Conservation (phyloP, 2,888 invertebrate species). For the Watsonalla cultraria region DNA sequence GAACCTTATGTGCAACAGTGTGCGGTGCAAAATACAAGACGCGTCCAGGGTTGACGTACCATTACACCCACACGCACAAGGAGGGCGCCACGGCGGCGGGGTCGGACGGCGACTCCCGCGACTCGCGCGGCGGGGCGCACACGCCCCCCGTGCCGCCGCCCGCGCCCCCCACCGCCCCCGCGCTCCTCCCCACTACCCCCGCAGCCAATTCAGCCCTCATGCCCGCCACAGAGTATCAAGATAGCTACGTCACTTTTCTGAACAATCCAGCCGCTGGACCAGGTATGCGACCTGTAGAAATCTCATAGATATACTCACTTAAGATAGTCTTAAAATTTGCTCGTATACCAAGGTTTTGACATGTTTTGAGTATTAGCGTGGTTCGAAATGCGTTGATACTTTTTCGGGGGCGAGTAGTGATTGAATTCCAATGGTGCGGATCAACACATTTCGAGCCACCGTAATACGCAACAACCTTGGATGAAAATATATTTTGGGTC, state of each 20-base stretch:
- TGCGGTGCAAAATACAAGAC: slow-evolving; percentile 98
- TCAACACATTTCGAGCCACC: no score
- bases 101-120: slow-evolving; percentile 56
- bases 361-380: no score
- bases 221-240: slow-evolving; percentile 79
- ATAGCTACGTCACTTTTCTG: slow-evolving; percentile 83
- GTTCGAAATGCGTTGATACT: no score
- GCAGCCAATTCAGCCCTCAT: slow-evolving; percentile 31
- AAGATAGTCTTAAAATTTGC: no score
- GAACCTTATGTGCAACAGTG: slow-evolving; percentile 74
- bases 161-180: slow-evolving; percentile 17
- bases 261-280: slow-evolving; percentile 74
- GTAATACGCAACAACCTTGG: no score
- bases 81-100: slow-evolving; percentile 47
- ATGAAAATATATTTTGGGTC: no score
- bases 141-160: slow-evolving; percentile 50
- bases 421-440: no score
- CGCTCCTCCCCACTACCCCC: slow-evolving; percentile 27
- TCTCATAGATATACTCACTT: no score
- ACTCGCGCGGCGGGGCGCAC: slow-evolving; percentile 86
- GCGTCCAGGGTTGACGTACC: slow-evolving; percentile 96
- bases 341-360: no score
- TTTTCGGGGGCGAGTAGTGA: no score
- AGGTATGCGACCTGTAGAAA: slow-evolving; percentile 22
- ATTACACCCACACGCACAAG: slow-evolving; percentile 94